A percentile compares a stretch with the other conserved stretches of the same genome.
These are phyloP conservation scores for Spodoptera litura DNA, from an alignment of 1,140 invertebrate species.

Conservation along the genomic window DNA sequence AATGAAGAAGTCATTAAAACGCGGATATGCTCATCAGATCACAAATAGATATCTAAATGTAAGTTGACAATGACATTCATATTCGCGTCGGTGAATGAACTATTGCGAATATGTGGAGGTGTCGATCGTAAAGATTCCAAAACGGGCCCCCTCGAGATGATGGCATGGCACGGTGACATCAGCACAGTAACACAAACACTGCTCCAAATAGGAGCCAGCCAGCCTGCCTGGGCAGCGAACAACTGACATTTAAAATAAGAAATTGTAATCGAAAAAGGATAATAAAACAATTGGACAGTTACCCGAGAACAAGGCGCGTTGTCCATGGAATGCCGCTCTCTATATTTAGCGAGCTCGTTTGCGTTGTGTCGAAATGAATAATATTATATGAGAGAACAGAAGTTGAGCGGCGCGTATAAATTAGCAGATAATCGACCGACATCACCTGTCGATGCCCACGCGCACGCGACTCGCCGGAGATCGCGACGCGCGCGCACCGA, in stretches of 20 bases:
- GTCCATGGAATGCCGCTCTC: conserved; percentile 69
- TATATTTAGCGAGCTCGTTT: conserved; percentile 79
- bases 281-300: conserved; percentile 72
- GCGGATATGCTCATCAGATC: conserved; percentile 59
- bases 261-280: conserved; percentile 68
- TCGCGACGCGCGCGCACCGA: conserved; percentile 45
- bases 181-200: conserved; percentile 62
- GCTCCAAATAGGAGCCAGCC: conserved; percentile 67
- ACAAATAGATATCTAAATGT: conserved; percentile 60
- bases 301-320: conserved; percentile 64
- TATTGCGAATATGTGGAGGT: conserved; percentile 78
- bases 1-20: conserved; percentile 43
- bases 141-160: conserved; percentile 71
- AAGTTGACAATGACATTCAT: conserved; percentile 68
- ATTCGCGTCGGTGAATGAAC: conserved; percentile 80
- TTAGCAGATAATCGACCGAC: conserved; percentile 78
- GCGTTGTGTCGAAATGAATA: conserved; percentile 75
- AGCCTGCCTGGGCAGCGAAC: conserved; percentile 53
- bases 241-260: conserved; percentile 73
- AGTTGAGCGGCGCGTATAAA: conserved; percentile 77
- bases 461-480: conserved; percentile 67
- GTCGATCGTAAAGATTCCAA: conserved; percentile 81
- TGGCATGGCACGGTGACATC: conserved; percentile 75
- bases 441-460: conserved; percentile 75
- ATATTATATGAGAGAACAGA: conserved; percentile 78